A percentile compares a stretch with the other conserved stretches of the same genome.
phyloP scores from a whole-genome alignment of 1,140 invertebrate species.

The Mizuhopecten yessoensis region DNA sequence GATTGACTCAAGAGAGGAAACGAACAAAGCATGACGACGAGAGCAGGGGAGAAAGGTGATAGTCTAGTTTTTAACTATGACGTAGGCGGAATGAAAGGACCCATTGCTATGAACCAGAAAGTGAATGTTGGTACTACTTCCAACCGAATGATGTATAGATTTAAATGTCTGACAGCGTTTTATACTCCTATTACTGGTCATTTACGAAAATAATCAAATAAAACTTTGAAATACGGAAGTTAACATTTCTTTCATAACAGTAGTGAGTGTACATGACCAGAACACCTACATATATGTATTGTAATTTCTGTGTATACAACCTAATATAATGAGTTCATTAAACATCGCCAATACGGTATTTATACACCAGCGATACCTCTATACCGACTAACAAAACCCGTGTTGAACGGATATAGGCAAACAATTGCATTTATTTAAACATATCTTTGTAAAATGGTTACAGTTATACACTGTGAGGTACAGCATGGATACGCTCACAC shows the following conservation, averaged over 20 bases:
- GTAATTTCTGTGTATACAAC: background rate
- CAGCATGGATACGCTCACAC: background rate
- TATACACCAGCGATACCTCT: background rate
- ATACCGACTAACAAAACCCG: background rate
- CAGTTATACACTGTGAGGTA: background rate
- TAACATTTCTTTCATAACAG: background rate
- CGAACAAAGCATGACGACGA: too few relatives aligned
- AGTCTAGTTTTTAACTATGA: too few relatives aligned
- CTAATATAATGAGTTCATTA: slow-evolving; percentile 19
- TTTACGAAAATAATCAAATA: background rate
- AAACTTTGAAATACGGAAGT: slow-evolving; percentile 6
- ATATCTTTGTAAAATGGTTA: background rate
- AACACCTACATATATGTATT: background rate
- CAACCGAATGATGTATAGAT: too few relatives aligned
- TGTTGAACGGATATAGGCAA: background rate
- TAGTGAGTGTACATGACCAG: background rate
- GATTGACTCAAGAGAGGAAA: too few relatives aligned
- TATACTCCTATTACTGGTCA: too few relatives aligned
- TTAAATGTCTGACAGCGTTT: too few relatives aligned
- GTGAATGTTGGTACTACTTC: too few relatives aligned
- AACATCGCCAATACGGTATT: background rate
- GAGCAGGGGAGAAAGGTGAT: too few relatives aligned
- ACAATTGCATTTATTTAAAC: slow-evolving; percentile 39
- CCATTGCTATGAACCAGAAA: too few relatives aligned
- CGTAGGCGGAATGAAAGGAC: too few relatives aligned